A percentile compares a stretch with the other conserved stretches of the same genome.
These are phyloP conservation scores for Rhagophthalmus giganteus DNA, from an alignment of 2,888 invertebrate genomes.

Conservation along the genomic window DNA sequence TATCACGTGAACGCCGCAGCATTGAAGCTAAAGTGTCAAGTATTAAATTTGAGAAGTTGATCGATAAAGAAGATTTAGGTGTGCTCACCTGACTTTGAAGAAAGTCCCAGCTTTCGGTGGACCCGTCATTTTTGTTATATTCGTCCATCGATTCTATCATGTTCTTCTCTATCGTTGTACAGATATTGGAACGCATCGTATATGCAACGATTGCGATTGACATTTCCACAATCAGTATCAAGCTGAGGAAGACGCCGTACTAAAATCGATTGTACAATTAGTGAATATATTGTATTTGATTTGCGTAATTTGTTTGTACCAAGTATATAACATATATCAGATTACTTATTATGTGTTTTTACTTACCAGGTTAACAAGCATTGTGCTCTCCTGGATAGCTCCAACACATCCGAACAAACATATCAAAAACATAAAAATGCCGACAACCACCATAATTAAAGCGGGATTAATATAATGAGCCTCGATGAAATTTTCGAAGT, in stretches of 20 bases:
- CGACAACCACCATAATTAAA: conserved; percentile 74
- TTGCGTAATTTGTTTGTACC: too few species aligned
- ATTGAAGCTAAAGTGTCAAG: conserved; percentile 47
- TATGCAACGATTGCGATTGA: conserved; percentile 63
- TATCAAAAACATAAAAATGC: conserved; percentile 71
- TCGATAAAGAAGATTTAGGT: too few species aligned
- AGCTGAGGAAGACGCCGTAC: conserved; percentile 61
- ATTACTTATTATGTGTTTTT: too few species aligned
- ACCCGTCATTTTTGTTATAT: conserved; percentile 49
- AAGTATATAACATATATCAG: too few species aligned
- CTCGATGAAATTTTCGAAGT: conserved; percentile 64
- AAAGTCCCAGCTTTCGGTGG: conserved; percentile 60
- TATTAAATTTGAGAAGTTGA: conserved; percentile 1
- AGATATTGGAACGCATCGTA: conserved; percentile 55
- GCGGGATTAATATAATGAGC: conserved; percentile 72
- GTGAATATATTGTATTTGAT: too few species aligned
- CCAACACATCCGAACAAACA: conserved; percentile 85
- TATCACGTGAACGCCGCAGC: conserved; percentile 50
- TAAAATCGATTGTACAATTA: too few species aligned
- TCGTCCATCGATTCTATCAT: conserved; percentile 57
- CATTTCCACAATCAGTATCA: conserved; percentile 64
- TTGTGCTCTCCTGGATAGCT: conserved; percentile 77
- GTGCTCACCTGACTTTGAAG: conserved; percentile 62
- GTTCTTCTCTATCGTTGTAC: conserved; percentile 51
- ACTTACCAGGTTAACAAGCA: conserved; percentile 65